Base-by-base conservation (phyloP, 2,797 vertebrate species). In the Cossypha niveicapilla region DNA sequence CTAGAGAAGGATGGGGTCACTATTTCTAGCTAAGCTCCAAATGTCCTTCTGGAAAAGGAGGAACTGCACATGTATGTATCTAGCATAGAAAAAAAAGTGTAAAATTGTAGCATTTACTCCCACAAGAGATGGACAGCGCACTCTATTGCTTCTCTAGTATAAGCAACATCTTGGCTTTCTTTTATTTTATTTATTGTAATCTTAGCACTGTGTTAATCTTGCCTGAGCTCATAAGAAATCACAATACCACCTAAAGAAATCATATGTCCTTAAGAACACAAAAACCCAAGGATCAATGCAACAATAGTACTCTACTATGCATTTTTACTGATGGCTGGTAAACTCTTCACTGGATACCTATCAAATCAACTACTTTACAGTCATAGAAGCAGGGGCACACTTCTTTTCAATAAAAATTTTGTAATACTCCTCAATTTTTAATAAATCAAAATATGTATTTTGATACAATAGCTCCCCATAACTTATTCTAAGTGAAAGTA, bases 1-100 rank as follows among this genome's bases (percentile, higher is more conserved):
- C 96, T 88, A 94, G 76, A 67, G 86, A 96, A 96, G 62, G 53
- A 77, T 12, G 27, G 61, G 15, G 68, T 11, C 83, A 72, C 48
- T 83, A 66, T 78, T 94, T 92, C 96, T 76, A 92, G 57, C 60
- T 85, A 27, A 61, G 77, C 21, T 87, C 34, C 51, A 65, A 90
- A 75, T 23, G 19, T 13, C 39, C 71, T 9, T 35, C 42, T 74
- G 54, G 39, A 57, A 80, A 82, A 70, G 45, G 27, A 90, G 53
- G 60, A 76, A 88, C 58, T 75, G 27, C 27, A 48, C 0, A 1
- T 56, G 3, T 37, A 58, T 47, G n/a, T 50, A 79, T 34, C 8
- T 65, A 79, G 25, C 41, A 44, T 3, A 71, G 62, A 66, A 91
- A 79, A 86, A 88, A 78, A 53, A 5, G 28, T 27, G 15, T 10